A percentile compares a stretch with the other conserved stretches of the same genome.
Evolutionary conservation across 1,140 invertebrate genomes (phyloP).

Genomic region (Cydia strobilella): DNA sequence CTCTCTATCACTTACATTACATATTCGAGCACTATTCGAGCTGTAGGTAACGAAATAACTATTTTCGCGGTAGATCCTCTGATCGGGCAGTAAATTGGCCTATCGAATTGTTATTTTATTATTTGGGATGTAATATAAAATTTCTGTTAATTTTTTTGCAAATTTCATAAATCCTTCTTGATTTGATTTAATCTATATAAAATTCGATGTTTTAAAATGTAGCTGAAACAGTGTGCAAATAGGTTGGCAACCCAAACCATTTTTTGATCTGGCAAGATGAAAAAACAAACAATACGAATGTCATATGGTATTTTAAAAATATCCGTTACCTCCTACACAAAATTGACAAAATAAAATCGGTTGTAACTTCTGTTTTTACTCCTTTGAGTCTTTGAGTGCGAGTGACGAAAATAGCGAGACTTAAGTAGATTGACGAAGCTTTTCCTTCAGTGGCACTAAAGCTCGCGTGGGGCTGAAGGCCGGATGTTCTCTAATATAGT

Average conservation of each 20-base stretch:
- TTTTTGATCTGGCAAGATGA: not conserved
- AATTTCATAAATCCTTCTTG: no score
- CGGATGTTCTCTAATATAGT: slow-evolving; percentile 51
- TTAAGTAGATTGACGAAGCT: slow-evolving; percentile 28
- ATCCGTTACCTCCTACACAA: slow-evolving; percentile 35
- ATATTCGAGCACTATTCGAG: no score
- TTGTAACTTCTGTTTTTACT: slow-evolving; percentile 35
- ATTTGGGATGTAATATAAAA: no score
- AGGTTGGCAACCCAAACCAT: slow-evolving; percentile 1
- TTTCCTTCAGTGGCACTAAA: slow-evolving; percentile 21
- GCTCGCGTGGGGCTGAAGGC: slow-evolving; percentile 32
- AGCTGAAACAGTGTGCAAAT: not conserved
- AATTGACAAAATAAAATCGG: slow-evolving; percentile 32
- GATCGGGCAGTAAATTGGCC: no score
- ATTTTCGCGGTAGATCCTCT: no score
- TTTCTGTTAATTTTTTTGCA: no score
- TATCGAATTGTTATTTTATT: no score
- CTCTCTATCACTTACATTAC: no score
- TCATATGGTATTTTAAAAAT: slow-evolving; percentile 33
- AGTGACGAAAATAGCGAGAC: slow-evolving; percentile 36
- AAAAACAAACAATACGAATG: slow-evolving; percentile 29
- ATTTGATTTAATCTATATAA: not conserved
- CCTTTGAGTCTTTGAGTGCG: slow-evolving; percentile 31
- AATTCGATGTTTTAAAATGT: not conserved
- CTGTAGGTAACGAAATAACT: no score